Conservation (phyloP, 2,888 invertebrate genomes). For the Netelia inedita region DNA sequence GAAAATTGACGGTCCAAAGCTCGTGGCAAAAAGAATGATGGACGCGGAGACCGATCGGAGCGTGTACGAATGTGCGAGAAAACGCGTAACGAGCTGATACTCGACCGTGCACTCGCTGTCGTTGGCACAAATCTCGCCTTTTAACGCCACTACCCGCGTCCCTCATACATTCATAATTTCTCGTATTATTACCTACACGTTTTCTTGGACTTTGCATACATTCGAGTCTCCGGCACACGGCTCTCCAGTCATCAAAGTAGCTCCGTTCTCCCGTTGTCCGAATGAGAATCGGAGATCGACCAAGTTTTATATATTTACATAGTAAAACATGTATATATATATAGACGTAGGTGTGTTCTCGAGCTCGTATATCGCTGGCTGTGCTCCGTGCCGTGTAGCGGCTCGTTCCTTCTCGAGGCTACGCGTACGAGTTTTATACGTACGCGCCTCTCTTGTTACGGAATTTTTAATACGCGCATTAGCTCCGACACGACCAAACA, state of each 20-base stretch:
- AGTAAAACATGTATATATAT: background rate
- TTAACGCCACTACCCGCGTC: conserved; percentile 6
- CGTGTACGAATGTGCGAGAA: background rate
- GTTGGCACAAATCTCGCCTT: conserved; percentile 38
- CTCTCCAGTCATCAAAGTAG: conserved; percentile 27
- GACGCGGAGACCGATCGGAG: background rate
- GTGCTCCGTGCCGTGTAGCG: background rate
- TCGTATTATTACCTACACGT: conserved; percentile 64
- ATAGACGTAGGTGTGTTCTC: conserved; percentile 15
- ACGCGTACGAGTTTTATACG: conserved; percentile 4
- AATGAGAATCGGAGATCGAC: conserved; percentile 42
- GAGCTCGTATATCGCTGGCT: conserved; percentile 25
- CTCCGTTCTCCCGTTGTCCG: conserved; percentile 29
- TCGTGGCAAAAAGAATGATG: no score
- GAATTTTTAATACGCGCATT: conserved; percentile 17
- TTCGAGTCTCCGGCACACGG: conserved; percentile 10
- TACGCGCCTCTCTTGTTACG: conserved; percentile 29
- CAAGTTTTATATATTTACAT: conserved; percentile 2
- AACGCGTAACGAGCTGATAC: conserved; percentile 25
- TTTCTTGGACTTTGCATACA: conserved; percentile 72
- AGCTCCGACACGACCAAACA: conserved; percentile 11
- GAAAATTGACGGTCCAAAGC: no score
- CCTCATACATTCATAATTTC: conserved; percentile 32
- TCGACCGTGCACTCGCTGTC: conserved; percentile 30
- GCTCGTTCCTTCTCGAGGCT: conserved; percentile 52